Conservation (phyloP, 2,113 vertebrate species). For the Paratilapia polleni region DNA sequence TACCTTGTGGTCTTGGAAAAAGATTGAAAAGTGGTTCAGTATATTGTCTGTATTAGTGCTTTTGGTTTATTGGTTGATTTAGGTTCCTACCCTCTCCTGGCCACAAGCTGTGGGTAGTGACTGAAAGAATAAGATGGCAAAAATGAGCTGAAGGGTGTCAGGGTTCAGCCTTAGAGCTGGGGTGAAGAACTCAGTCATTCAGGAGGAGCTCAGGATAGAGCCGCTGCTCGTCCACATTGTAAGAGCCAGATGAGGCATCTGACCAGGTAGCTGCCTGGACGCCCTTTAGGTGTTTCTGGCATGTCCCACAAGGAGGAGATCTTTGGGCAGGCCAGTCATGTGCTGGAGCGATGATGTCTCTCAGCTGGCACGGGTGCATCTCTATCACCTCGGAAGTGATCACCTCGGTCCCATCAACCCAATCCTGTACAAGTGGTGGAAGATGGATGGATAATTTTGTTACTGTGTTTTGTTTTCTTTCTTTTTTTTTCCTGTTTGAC, state of each 20-base stretch:
- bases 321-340: background rate
- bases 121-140: slow-evolving; percentile 3
- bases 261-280: background rate
- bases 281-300: background rate
- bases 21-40: too few species aligned
- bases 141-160: background rate
- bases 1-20: too few species aligned
- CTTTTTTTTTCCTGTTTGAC: background rate
- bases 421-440: background rate
- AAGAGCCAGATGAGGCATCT: background rate
- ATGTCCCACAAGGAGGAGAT: background rate
- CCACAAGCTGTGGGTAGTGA: background rate
- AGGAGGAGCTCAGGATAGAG: background rate
- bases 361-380: background rate
- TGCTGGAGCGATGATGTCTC: background rate
- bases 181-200: too few species aligned
- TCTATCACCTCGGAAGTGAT: background rate
- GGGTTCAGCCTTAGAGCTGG: too few species aligned
- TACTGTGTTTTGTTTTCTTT: background rate
- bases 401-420: too few species aligned
- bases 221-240: background rate
- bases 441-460: background rate
- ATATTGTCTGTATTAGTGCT: too few species aligned
- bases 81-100: too few species aligned
- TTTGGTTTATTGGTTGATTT: too few species aligned